Conservation (phyloP, 2,888 invertebrate species). For the Elysia crispata region DNA sequence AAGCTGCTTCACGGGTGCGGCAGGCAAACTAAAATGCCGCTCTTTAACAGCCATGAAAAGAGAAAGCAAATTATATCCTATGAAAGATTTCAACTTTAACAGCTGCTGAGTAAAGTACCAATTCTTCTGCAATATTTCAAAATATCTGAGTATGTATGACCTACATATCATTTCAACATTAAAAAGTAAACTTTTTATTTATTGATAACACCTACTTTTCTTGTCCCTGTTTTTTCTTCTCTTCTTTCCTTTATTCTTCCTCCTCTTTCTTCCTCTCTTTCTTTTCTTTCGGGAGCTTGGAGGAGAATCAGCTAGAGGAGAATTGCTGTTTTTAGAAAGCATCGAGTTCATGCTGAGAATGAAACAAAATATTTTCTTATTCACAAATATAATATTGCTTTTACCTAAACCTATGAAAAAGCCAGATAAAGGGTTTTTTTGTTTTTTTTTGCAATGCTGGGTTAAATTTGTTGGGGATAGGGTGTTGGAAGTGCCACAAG, state of each 20-base stretch:
- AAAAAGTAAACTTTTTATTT: background rate
- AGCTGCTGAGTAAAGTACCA: background rate
- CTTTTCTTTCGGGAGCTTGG: conserved; percentile 43
- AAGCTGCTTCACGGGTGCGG: too few species aligned
- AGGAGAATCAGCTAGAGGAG: conserved; percentile 55
- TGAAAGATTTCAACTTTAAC: too few species aligned
- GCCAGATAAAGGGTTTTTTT: too few species aligned
- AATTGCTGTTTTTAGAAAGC: conserved; percentile 48
- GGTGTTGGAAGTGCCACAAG: too few species aligned
- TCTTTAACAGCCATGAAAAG: too few species aligned
- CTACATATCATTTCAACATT: background rate
- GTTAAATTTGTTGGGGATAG: too few species aligned
- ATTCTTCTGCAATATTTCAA: too few species aligned
- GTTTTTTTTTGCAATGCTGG: too few species aligned
- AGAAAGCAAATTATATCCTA: too few species aligned
- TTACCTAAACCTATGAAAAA: too few species aligned
- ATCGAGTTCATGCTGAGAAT: conserved; percentile 24
- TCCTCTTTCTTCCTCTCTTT: conserved; percentile 45
- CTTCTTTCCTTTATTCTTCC: conserved; percentile 50
- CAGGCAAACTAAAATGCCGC: too few species aligned
- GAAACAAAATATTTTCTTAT: background rate
- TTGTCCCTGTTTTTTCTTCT: conserved; percentile 48
- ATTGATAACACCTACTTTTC: background rate
- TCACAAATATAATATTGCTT: background rate
- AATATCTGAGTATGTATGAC: too few species aligned